Base-by-base conservation (phyloP, 2,888 invertebrate species). In the Hecatera dysodea region DNA sequence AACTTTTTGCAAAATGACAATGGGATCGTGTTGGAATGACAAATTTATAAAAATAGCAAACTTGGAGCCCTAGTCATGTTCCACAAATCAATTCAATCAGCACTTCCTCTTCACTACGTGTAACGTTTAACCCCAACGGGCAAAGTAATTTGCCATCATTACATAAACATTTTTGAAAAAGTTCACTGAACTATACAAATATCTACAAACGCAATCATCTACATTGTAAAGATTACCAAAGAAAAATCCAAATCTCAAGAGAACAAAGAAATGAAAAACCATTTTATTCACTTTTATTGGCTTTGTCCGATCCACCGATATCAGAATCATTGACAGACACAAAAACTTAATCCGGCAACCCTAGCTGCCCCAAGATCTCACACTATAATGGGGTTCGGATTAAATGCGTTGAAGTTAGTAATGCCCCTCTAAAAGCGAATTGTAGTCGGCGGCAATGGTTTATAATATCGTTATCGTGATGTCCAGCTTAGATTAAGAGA, bases 371-470 rank as follows among this genome's bases (percentile, higher is more conserved):
- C 78, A 84, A 88, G 89, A 87, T 86, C 81, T 87, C 85, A 84
- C 85, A 87, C 90, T 88, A 88, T 92, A 90, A 92, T 91, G 89
- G 93, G 91, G 91, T 87, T 88, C 89, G 90, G 92, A 93, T 93
- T 93, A 93, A 93, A 93, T 92, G 91, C 90, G 91, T 90, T 90
- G 88, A 92, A 93, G 91, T 92, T 91, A 87, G 86, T 92, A 91
- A 92, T 92, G 92, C 87, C 91, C 91, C 91, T 93, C 94, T 94
- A 93, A 93, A 94, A 94, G 94, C 92, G 92, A 93, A 94, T 92
- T 91, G 93, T 93, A 93, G 94, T 93, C 91, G 87, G 84, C 86
- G 89, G 89, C 90, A 87, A 92, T 91, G 93, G 93, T 93, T 92
- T 93, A 93, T 94, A 94, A 94, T 93, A 91, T 91, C 88, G 90